Percentiles rank a stretch among this genome's conserved stretches.
Conservation (phyloP, 2,113 vertebrate species). For the Fulmarus glacialis region DNA sequence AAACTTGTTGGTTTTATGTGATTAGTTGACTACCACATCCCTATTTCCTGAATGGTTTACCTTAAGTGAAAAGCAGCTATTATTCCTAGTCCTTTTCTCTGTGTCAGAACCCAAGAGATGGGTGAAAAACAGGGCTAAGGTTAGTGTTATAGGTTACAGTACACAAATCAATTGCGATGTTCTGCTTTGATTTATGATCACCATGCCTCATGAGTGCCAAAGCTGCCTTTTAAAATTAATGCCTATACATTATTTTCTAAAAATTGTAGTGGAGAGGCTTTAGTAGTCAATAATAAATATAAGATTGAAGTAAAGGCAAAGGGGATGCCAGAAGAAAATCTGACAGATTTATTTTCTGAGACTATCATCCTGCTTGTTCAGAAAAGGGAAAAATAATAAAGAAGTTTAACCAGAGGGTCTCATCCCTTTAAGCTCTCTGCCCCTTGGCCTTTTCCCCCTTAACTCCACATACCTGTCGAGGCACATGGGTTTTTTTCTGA, state of each 20-base stretch:
- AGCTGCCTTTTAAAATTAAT: constrained; percentile 20
- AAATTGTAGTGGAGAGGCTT: background rate
- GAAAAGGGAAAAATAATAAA: background rate
- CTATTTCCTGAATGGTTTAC: background rate
- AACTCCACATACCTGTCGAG: background rate
- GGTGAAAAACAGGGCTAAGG: background rate
- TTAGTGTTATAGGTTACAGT: background rate
- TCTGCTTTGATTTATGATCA: background rate
- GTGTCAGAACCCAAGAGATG: background rate
- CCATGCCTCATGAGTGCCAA: background rate
- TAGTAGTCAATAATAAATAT: background rate
- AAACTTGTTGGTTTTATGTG: background rate
- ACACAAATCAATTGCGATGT: background rate
- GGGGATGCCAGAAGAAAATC: background rate
- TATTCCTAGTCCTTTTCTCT: background rate
- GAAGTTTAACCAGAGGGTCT: background rate
- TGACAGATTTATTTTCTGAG: background rate
- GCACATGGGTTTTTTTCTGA: background rate
- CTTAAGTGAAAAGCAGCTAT: background rate
- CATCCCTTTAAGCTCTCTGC: background rate
- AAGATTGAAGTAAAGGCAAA: background rate
- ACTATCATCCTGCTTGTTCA: background rate
- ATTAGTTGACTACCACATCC: background rate
- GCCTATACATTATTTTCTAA: background rate
- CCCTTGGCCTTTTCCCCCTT: background rate